phyloP scores from a whole-genome alignment of 2,888 invertebrate genomes.

The Muscina levida region DNA sequence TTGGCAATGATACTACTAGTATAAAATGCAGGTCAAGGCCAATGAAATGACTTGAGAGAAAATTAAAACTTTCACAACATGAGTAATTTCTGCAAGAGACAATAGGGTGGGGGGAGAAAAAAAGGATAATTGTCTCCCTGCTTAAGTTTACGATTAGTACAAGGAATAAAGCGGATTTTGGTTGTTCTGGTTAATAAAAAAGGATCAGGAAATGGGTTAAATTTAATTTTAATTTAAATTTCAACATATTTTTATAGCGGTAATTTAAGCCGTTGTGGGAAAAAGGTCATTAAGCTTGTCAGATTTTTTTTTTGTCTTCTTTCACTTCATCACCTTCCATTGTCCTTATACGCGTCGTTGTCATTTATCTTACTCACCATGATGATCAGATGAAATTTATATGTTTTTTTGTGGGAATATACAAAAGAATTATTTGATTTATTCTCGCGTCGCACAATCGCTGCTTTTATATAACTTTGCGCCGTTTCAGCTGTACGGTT shows the following conservation, averaged over 20 bases:
- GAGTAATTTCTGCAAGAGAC: neutral
- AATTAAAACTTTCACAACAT: neutral
- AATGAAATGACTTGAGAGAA: slow-evolving; percentile 19
- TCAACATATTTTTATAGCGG: no score
- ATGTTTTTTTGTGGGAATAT: slow-evolving; percentile 54
- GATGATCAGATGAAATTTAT: slow-evolving; percentile 66
- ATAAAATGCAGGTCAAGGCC: slow-evolving; percentile 63
- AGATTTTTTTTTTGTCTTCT: no score
- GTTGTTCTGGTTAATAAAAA: neutral
- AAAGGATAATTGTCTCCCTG: neutral
- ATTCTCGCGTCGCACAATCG: slow-evolving; percentile 1
- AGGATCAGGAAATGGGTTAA: neutral
- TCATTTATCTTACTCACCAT: slow-evolving; percentile 66
- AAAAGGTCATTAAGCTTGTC: no score
- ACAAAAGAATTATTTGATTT: slow-evolving; percentile 42
- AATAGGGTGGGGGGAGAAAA: neutral
- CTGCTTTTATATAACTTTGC: slow-evolving; percentile 15
- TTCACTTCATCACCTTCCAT: neutral
- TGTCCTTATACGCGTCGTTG: neutral
- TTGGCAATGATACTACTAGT: no score
- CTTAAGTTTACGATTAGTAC: neutral
- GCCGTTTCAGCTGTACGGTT: neutral
- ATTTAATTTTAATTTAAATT: no score
- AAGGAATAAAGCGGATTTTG: slow-evolving; percentile 5
- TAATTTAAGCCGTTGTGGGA: no score